These are phyloP conservation scores for Potamarius usumacintae DNA, from an alignment of 2,113 vertebrate genomes.

Conservation along the genomic window DNA sequence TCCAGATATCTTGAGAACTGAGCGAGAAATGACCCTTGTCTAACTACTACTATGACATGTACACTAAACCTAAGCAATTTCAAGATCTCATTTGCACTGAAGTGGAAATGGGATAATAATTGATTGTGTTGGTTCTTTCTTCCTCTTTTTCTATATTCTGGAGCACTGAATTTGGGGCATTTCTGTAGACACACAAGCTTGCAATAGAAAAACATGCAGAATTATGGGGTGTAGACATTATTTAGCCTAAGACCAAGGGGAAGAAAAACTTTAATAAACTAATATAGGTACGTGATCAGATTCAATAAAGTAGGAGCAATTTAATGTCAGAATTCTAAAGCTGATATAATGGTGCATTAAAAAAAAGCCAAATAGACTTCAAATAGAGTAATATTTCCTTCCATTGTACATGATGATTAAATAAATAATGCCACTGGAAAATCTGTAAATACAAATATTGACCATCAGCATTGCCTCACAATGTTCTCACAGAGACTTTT, in stretches of 20 bases:
- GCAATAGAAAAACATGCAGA: background rate
- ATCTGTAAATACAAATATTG: background rate
- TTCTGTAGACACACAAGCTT: background rate
- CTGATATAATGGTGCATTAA: background rate
- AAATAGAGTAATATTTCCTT: background rate
- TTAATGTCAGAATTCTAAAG: background rate
- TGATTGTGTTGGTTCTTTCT: background rate
- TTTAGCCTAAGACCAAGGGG: background rate
- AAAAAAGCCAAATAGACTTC: background rate
- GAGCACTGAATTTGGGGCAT: background rate
- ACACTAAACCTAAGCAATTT: too few relatives aligned
- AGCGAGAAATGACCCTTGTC: too few relatives aligned
- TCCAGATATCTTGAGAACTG: too few relatives aligned
- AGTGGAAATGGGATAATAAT: background rate
- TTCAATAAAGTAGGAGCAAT: background rate
- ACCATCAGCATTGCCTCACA: background rate
- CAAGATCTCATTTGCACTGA: too few relatives aligned
- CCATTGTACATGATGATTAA: background rate
- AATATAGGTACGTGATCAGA: background rate
- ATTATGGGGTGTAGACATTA: too few relatives aligned
- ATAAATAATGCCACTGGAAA: background rate
- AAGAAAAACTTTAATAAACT: background rate
- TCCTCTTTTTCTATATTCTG: slow-evolving; percentile 10
- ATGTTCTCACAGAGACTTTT: background rate
- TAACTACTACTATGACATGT: too few relatives aligned